Percentiles rank a stretch among this genome's conserved stretches.
phyloP scores from a whole-genome alignment of 2,797 vertebrate species.

The Dryobates pubescens region DNA sequence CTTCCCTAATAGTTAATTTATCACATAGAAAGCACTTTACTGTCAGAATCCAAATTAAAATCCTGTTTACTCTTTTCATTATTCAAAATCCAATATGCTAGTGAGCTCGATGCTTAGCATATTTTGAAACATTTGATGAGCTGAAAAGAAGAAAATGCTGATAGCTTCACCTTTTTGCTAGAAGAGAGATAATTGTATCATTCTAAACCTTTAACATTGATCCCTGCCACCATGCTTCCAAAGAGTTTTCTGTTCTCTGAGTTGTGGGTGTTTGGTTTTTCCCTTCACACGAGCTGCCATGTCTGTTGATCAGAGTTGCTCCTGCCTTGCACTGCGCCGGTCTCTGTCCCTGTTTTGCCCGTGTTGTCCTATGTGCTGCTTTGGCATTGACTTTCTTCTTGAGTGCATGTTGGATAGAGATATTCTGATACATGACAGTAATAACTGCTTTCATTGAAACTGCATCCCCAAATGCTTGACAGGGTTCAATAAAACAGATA shows the following conservation, averaged over 20 bases:
- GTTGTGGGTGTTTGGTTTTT: background rate
- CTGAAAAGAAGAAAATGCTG: background rate
- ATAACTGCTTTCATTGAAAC: background rate
- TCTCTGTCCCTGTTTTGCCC: background rate
- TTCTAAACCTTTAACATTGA: background rate
- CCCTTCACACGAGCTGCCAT: background rate
- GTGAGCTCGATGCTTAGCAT: slow-evolving; percentile 33
- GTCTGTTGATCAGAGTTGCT: background rate
- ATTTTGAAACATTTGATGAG: slow-evolving; percentile 27
- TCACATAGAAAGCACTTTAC: slow-evolving; percentile 37
- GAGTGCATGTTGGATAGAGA: fast-evolving
- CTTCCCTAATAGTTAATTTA: slow-evolving; percentile 59
- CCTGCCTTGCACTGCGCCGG: fast-evolving
- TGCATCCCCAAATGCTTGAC: background rate
- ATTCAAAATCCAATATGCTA: slow-evolving; percentile 62
- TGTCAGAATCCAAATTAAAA: slow-evolving; percentile 60
- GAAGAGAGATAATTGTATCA: background rate
- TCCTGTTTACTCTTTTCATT: slow-evolving; percentile 60
- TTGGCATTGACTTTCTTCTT: background rate
- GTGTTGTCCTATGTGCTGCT: background rate
- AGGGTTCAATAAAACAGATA: background rate
- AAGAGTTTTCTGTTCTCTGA: background rate
- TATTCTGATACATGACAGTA: background rate
- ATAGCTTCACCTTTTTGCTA: background rate
- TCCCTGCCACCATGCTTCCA: background rate